phyloP scores from a whole-genome alignment of 1,140 invertebrate genomes.

The Leptonema lineaticorne region DNA sequence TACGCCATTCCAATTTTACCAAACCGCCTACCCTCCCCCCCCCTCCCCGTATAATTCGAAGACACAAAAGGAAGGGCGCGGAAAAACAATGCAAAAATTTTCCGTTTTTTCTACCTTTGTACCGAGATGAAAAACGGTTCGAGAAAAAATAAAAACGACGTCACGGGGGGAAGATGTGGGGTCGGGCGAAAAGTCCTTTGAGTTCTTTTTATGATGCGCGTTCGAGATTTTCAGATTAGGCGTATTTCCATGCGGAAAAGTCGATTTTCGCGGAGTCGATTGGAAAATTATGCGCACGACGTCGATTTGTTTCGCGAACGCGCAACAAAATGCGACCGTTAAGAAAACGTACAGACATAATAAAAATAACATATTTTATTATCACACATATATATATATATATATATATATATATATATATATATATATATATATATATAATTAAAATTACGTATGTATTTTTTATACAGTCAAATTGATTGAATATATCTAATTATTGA shows the following conservation, averaged over 20 bases:
- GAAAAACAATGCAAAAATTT: background rate
- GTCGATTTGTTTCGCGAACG: constrained; percentile 5
- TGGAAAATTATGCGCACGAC: constrained; percentile 14
- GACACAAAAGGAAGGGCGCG: background rate
- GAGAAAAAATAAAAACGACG: too few species aligned
- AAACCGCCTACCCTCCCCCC: too few species aligned
- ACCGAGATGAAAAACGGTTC: background rate
- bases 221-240: constrained; percentile 10
- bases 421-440: too few species aligned
- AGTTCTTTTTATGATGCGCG: background rate
- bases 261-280: background rate
- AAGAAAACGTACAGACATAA: background rate
- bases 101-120: constrained; percentile 2
- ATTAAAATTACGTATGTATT: too few species aligned
- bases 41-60: too few species aligned
- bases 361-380: too few species aligned
- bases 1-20: too few species aligned
- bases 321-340: background rate
- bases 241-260: constrained; percentile 1
- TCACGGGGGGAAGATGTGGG: too few species aligned
- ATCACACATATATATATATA: background rate
- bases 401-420: too few species aligned
- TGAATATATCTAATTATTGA: too few species aligned
- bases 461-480: too few species aligned
- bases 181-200: too few species aligned